Evolutionary conservation across 30 jellyfish, hydroid and myxozoan genomes (phyloP), one percentile per base, ranked within the genome.

Genomic region (Sanderia malayensis): DNA sequence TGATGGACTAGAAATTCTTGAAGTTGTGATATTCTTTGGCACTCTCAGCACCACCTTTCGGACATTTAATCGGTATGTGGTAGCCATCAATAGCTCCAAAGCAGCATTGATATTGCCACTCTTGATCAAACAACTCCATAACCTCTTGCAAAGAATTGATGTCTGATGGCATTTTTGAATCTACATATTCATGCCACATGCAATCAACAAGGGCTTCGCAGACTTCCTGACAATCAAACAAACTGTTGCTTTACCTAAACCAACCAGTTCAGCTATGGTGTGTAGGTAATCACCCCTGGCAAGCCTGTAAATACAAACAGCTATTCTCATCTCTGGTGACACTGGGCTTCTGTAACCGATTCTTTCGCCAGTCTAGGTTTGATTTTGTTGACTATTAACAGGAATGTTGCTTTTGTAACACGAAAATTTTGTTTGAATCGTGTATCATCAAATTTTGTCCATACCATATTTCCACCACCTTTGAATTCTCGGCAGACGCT

Each of bases 401-500:
- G 31, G 31, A 55, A 55, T 24, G 68, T 24, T 55, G 30, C 68
- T 55, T 55, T 41, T 41, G 55, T 41, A 6, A 15, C 55, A 41
- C 55, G 55, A 41, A 41, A 41, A 41, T 41, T 41, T 41, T 41
- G 55, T 41, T 41, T 41, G 55, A 41, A 41, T 41, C 15, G 55
- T 41, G 55, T 41, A 41, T 41, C 55, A 41, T 41, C 55, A 15
- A 41, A 41, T 41, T 8, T 41, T 8, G 55, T 41, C 55, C 55
- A 41, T 15, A 41, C 15, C 55, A 41, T 41, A 6, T n/a, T 64
- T 8, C 76, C 76, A 64, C 76, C 58, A 64, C 28, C 76, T 59
- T 59, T 24, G 31, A 28, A 64, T 29, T 59, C 76, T 64, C 31
- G 76, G 59, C 59, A 64, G 76, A 24, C 71, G 76, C 76, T 31